Base-by-base conservation (phyloP, 2,888 invertebrate genomes). In the Drosophila paranaensis region DNA sequence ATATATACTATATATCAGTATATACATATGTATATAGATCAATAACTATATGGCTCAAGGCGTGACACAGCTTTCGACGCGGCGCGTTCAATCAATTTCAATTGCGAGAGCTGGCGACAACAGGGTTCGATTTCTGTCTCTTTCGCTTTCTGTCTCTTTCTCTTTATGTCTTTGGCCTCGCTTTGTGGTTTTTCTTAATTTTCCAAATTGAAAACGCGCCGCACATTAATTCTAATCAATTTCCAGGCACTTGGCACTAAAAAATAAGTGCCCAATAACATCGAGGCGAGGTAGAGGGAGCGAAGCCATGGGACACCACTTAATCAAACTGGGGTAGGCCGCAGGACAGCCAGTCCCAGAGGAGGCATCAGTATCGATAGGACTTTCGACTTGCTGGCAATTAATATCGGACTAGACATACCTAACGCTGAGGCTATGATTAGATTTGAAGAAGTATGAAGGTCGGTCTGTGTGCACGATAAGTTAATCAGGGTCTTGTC, bases 221-320 rank as follows among this genome's bases (percentile, higher is more conserved):
- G 74, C 81, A 80, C 88, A 85, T 86, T 84, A 86, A 83, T 86
- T 88, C 81, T 84, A 88, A 86, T 86, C 84, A 88, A 88, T 86
- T 86, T 88, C 33, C 67, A 63, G 74, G 35, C 67, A 71, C 71
- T 79, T 68, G 85, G 66, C 80, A 84, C 75, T 80, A 71, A 71
- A 76, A 81, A 72, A 61, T 76, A 78, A 78, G 78, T 74, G 70
- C 62, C 55, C 70, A 63, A 76, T 61, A 45, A 14, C 9, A 1
- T 20, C 30, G 33, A 14, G 30, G 30, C 6, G 30, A 33, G 30
- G 30, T 0, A 6, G 45, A 43, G 35, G 6, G 43, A 50, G 55
- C 14, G 27, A 46, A 53, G 54, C 78, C 69, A 50, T 70, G 81
- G 79, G 81, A 66, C 74, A 78, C 82, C 80, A 82, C 80, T 82